A percentile compares a stretch with the other conserved stretches of the same genome.
phyloP scores from a whole-genome alignment of 2,888 invertebrate genomes.

The Hemicrepidius hirtus region DNA sequence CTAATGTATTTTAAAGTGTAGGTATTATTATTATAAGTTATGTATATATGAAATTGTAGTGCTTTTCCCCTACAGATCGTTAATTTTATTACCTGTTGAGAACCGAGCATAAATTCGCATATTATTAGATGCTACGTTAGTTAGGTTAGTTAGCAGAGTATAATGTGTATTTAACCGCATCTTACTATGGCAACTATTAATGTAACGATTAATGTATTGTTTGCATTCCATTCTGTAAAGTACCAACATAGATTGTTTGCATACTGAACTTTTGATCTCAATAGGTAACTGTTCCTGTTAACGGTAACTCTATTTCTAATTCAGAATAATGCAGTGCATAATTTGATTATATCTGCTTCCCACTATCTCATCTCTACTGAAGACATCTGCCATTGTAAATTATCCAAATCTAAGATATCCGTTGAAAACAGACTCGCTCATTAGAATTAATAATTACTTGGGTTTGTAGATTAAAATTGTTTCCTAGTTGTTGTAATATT shows the following conservation, averaged over 20 bases:
- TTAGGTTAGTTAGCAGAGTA: no score
- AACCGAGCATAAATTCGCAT: neutral
- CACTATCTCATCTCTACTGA: slow-evolving; percentile 18
- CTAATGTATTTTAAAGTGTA: neutral
- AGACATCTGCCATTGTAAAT: slow-evolving; percentile 26
- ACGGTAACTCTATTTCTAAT: slow-evolving; percentile 34
- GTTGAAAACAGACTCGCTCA: neutral
- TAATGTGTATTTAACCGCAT: neutral
- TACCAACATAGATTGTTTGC: slow-evolving; percentile 15
- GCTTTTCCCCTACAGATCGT: neutral
- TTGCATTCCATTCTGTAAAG: slow-evolving; percentile 10
- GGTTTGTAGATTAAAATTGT: no score
- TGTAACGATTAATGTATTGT: slow-evolving; percentile 12
- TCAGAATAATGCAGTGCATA: slow-evolving; percentile 31
- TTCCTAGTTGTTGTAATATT: no score
- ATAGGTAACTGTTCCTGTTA: slow-evolving; percentile 27
- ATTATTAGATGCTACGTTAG: neutral
- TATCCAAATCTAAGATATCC: slow-evolving; percentile 6
- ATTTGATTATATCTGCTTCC: slow-evolving; percentile 42
- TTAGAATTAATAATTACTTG: no score
- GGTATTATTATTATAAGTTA: neutral
- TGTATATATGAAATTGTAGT: neutral
- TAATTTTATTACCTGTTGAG: slow-evolving; percentile 11
- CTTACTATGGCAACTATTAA: neutral
- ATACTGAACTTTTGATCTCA: slow-evolving; percentile 26